A percentile compares a stretch with the other conserved stretches of the same genome.
phyloP scores from a whole-genome alignment of 2,113 vertebrate species.

The Propithecus coquereli region DNA sequence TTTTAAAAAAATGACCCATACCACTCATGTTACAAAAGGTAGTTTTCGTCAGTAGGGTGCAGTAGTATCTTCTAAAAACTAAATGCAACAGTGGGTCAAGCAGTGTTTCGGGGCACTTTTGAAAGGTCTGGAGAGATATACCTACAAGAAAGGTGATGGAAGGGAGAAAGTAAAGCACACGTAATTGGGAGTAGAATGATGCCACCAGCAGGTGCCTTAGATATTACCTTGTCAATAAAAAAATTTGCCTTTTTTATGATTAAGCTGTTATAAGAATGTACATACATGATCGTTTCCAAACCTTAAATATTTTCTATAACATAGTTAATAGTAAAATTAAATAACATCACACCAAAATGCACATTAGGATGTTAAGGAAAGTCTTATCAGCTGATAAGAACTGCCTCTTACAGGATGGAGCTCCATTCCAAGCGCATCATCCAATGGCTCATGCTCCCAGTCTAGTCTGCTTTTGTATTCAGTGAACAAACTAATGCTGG shows the following conservation, averaged over 20 bases:
- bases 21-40: background rate
- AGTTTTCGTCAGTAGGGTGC: background rate
- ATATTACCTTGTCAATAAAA: background rate
- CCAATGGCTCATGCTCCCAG: background rate
- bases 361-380: background rate
- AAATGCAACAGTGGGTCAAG: background rate
- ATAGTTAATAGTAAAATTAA: constrained; percentile 18
- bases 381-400: background rate
- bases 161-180: background rate
- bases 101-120: background rate
- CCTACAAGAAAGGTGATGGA: background rate
- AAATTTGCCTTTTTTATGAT: constrained; percentile 7
- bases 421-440: background rate
- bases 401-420: background rate
- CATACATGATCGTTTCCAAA: background rate
- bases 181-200: background rate
- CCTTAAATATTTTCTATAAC: background rate
- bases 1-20: background rate
- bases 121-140: background rate
- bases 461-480: background rate
- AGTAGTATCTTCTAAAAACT: background rate
- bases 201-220: background rate
- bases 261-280: constrained; percentile 7
- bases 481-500: background rate
- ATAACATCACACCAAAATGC: background rate